Percentiles rank a stretch among this genome's conserved stretches.
These are phyloP conservation scores for Parambassis ranga DNA, from an alignment of 2,797 vertebrate genomes.

Conservation along the genomic window DNA sequence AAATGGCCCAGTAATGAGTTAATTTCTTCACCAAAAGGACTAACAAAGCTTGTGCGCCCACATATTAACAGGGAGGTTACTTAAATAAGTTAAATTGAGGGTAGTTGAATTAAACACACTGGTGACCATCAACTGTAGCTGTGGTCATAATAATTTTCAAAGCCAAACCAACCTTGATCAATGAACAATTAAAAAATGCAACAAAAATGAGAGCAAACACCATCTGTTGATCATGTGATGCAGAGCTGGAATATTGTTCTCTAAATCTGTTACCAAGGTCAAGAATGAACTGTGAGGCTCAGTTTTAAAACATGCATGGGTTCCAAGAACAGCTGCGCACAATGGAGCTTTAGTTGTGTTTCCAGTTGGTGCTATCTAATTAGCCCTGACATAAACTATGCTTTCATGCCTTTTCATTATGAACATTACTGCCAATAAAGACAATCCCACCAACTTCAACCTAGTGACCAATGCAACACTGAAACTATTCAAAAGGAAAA, in stretches of 20 bases:
- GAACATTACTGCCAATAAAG: conserved; percentile 2
- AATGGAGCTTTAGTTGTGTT: not conserved
- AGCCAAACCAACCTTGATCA: not conserved
- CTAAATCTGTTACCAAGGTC: not conserved
- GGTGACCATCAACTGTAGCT: too few species aligned
- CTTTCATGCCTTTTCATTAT: not conserved
- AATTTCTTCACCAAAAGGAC: not conserved
- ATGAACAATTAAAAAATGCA: not conserved
- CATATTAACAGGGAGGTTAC: too few species aligned
- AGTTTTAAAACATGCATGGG: not conserved
- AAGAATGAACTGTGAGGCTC: not conserved
- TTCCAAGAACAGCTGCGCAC: conserved; percentile 21
- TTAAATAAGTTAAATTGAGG: too few species aligned
- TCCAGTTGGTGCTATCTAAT: conserved; percentile 1
- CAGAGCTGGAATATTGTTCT: not conserved
- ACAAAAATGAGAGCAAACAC: not conserved
- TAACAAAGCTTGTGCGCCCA: too few species aligned
- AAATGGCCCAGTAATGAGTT: not conserved
- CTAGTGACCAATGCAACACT: not conserved
- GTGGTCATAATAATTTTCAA: too few species aligned
- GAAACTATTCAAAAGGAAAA: not conserved
- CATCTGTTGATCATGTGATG: not conserved
- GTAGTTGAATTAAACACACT: too few species aligned
- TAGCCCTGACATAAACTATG: not conserved
- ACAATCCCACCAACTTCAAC: not conserved